Evolutionary conservation across 2,888 invertebrate species (phyloP).

Genomic region (Didymodactylos carnosus): DNA sequence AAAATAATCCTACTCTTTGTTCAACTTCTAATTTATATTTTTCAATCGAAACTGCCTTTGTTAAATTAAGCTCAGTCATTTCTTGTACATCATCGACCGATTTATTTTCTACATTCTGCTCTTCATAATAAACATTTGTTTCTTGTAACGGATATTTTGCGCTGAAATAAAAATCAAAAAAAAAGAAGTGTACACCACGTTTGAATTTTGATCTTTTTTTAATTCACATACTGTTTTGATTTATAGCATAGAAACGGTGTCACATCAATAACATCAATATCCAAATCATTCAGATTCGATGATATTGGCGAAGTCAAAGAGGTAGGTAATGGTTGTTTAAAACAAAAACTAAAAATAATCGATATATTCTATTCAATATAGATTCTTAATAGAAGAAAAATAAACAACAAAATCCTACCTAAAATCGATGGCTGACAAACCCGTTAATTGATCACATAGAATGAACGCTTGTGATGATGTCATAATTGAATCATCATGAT

Average conservation of each 20-base stretch:
- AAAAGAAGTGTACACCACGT: too few species aligned
- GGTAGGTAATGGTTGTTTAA: not conserved
- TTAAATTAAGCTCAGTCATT: too few species aligned
- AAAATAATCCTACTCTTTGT: not conserved
- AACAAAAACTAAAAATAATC: not conserved
- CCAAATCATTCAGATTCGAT: not conserved
- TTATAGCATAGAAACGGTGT: not conserved
- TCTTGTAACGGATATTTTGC: too few species aligned
- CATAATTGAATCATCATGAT: slow-evolving; percentile 23
- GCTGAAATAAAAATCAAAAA: too few species aligned
- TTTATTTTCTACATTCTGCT: too few species aligned
- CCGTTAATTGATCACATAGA: slow-evolving; percentile 22
- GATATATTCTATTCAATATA: not conserved
- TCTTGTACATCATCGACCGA: too few species aligned
- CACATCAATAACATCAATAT: not conserved
- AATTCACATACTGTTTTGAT: not conserved
- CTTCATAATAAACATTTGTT: too few species aligned
- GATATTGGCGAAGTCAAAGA: too few species aligned
- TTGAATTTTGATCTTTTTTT: too few species aligned
- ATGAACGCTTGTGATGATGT: slow-evolving; percentile 21
- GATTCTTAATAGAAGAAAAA: not conserved
- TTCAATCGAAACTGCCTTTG: not conserved
- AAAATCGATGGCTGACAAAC: slow-evolving; percentile 26
- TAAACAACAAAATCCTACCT: too few species aligned
- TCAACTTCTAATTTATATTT: not conserved